Evolutionary conservation across 2,113 vertebrate genomes (phyloP), one percentile per base, ranked within the genome.

Genomic region (Pipa parva): DNA sequence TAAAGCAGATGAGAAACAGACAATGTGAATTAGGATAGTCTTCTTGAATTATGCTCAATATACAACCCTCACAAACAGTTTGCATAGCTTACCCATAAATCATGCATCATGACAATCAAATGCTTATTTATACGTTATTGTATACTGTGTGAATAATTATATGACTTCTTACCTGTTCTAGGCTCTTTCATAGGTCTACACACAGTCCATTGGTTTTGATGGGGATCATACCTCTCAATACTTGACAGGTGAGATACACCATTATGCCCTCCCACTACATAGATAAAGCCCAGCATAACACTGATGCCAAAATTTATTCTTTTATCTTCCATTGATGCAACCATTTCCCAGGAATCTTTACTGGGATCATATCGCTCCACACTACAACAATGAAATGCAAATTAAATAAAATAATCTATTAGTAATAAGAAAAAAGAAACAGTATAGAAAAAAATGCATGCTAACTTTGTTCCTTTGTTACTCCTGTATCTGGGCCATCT

Each of bases 281-380:
- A 99, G 76, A 99, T 93, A 81, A 99, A 99, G 69, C 97, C 97
- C 57, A 98, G 86, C 94, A 93, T 97, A 50, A 97, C 93, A 0
- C 95, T 95, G 0, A 98, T 94, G 0, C 97, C 97, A 7, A 99
- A 99, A 90, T 99, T 97, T 64, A 98, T 99, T 59, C 97, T 86
- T 67, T 98, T 99, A 63, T 99, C 96, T 13, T 93, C 94, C 97
- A 99, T 99, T 21, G 97, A 86, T 51, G 96, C 95, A 33, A 99
- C 95, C 49, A 92, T 85, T 81, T 99, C 97, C 97, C 97, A 99
- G 3, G 91, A 90, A 68, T 98, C 95, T 71, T 93, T 98, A 80
- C 94, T 94, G 0, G 94, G 91, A 70, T 99, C 97, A 1, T 97
- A 99, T 50, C 95, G 85, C 50, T 99, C 97, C 89, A 99, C 90